Evolutionary conservation across 1,140 invertebrate genomes (phyloP), one percentile per base, ranked within the genome.

Genomic region (Eumaeus atala): DNA sequence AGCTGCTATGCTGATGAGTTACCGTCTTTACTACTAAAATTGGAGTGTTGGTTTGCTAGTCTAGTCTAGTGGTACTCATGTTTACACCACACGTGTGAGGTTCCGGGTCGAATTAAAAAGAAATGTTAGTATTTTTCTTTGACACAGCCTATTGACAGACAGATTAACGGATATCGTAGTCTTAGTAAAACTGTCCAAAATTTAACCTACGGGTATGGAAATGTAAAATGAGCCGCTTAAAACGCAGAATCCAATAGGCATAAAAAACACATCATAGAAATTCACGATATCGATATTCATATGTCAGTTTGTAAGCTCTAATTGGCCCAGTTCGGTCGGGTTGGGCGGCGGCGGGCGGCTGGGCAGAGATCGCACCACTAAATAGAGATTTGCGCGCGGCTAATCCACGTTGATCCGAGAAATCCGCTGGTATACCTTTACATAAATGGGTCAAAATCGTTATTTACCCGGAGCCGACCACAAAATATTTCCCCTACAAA

Each of bases 331-430:
- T 79, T 84, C 64, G 68, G 68, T 66, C 11, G 35, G 78, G 77
- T 74, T 78, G n/a, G n/a, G n/a, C n/a, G n/a, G 66, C 73, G 78
- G 78, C 81, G n/a, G n/a, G n/a, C 64, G 67, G 68, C 67, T 62
- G 68, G 64, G 54, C 74, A 74, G 70, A 74, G 75, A 82, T 78
- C 78, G 69, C 60, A 60, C 72, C 72, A 80, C 77, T 84, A 84
- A 82, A 84, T 80, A 83, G 76, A 79, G 78, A 83, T 84, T 83
- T 83, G 74, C 65, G 66, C 65, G 65, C 57, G 66, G 71, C 69
- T 84, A 81, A 84, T 77, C 81, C 76, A 56, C 54, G 70, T 72
- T 76, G 75, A 83, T 77, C 81, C 72, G 68, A 64, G 56, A 61
- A 74, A 76, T 79, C 72, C 66, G 62, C 58, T 59, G 67, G 70